Conservation (phyloP, 2,888 invertebrate species). For the Sarcophaga carnaria region DNA sequence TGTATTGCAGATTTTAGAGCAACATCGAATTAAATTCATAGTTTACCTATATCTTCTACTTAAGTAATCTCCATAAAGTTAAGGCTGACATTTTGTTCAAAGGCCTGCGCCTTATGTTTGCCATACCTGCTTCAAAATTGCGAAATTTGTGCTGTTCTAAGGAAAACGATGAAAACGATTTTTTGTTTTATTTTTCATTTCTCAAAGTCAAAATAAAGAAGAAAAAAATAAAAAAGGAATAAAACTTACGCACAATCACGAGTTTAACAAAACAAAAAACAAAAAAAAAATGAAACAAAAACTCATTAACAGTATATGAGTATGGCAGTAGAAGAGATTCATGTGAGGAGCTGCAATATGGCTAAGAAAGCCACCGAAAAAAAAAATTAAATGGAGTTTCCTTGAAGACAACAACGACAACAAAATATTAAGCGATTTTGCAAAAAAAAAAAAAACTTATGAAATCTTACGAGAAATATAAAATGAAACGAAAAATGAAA, state of each 20-base stretch:
- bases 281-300: slow-evolving; percentile 40
- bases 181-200: background rate
- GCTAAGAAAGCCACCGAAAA: slow-evolving; percentile 51
- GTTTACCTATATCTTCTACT: no score
- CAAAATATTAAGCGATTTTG: slow-evolving; percentile 63
- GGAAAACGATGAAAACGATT: slow-evolving; percentile 47
- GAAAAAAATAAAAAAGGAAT: background rate
- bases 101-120: background rate
- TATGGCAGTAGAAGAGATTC: slow-evolving; percentile 64
- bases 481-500: slow-evolving; percentile 41
- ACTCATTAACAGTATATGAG: slow-evolving; percentile 62
- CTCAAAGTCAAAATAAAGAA: no score
- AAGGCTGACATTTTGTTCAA: background rate
- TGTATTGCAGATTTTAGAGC: no score
- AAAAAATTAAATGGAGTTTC: slow-evolving; percentile 78
- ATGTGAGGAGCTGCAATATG: slow-evolving; percentile 47
- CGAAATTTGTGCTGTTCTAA: slow-evolving; percentile 42
- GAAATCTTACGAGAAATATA: slow-evolving; percentile 73
- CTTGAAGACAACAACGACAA: slow-evolving; percentile 65
- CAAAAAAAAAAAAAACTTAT: slow-evolving; percentile 69
- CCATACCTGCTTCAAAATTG: slow-evolving; percentile 25
- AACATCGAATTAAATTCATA: no score
- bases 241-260: slow-evolving; percentile 64
- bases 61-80: no score
- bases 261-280: slow-evolving; percentile 39